Evolutionary conservation across 2,888 invertebrate genomes (phyloP).

Genomic region (Coenonympha glycerion): DNA sequence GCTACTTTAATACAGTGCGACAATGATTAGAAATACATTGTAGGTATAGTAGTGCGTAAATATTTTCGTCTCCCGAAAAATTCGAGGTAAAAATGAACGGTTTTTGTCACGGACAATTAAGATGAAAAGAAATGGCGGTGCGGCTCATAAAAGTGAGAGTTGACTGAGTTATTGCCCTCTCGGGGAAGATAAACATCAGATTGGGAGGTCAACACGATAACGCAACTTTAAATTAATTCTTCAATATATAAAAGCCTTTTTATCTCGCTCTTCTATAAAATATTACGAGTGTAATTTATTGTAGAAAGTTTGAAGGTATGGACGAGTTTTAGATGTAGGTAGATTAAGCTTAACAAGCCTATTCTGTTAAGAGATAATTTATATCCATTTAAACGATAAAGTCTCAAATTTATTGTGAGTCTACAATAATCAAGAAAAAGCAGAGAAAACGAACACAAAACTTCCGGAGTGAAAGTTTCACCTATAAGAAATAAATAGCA

Average conservation of each 20-base stretch:
- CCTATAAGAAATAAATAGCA: no score
- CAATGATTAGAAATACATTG: not conserved
- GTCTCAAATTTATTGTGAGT: no score
- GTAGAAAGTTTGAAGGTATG: not conserved
- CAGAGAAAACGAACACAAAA: no score
- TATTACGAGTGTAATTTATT: not conserved
- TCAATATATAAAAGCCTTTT: constrained; percentile 7
- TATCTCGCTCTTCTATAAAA: not conserved
- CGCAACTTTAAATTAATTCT: constrained; percentile 30
- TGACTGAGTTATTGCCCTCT: constrained; percentile 35
- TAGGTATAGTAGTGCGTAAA: not conserved
- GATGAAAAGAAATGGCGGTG: constrained; percentile 28
- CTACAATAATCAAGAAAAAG: no score
- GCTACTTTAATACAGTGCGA: no score
- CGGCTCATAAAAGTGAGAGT: constrained; percentile 32
- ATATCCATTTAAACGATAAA: no score
- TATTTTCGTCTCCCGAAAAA: constrained; percentile 11
- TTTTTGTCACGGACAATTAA: constrained; percentile 28
- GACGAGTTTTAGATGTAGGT: no score
- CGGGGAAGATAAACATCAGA: constrained; percentile 31
- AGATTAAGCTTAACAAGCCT: no score
- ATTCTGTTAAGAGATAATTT: no score
- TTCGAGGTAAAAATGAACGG: constrained; percentile 8
- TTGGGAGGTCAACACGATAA: constrained; percentile 27
- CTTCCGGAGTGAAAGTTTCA: no score